Percentiles rank a stretch among this genome's conserved stretches.
Conservation (phyloP, 2,113 vertebrate species). For the Saccopteryx leptura region DNA sequence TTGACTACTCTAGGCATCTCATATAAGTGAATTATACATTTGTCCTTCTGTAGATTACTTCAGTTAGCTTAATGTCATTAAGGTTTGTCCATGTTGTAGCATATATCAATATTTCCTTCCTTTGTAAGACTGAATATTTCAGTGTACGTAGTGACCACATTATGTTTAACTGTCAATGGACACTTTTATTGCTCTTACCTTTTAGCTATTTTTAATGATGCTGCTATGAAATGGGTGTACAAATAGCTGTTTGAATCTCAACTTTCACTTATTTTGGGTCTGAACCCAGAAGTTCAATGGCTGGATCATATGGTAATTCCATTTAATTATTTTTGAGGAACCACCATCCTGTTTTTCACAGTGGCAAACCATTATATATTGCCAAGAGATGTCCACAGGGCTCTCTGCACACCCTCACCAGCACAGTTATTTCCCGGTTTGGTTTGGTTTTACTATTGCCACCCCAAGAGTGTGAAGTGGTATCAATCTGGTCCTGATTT, state of each 20-base stretch:
- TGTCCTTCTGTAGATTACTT: neutral
- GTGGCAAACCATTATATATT: neutral
- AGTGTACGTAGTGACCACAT: neutral
- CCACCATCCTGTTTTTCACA: fast-evolving
- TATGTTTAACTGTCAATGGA: neutral
- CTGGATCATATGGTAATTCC: neutral
- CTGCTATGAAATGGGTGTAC: neutral
- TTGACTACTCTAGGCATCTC: neutral
- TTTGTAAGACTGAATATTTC: neutral
- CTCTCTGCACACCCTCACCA: neutral
- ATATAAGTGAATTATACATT: neutral
- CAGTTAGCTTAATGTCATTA: neutral
- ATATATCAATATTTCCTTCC: neutral
- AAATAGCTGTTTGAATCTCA: neutral
- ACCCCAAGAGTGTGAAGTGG: neutral
- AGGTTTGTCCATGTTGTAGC: neutral
- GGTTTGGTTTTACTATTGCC: neutral
- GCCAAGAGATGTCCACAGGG: no score
- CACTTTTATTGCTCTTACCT: neutral
- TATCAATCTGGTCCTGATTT: neutral
- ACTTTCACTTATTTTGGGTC: neutral
- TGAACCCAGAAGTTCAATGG: neutral
- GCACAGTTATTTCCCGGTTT: neutral
- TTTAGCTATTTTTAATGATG: neutral
- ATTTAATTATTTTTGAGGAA: neutral